Base-by-base conservation (phyloP, 2,113 vertebrate genomes). In the Cygnus buccinator region DNA sequence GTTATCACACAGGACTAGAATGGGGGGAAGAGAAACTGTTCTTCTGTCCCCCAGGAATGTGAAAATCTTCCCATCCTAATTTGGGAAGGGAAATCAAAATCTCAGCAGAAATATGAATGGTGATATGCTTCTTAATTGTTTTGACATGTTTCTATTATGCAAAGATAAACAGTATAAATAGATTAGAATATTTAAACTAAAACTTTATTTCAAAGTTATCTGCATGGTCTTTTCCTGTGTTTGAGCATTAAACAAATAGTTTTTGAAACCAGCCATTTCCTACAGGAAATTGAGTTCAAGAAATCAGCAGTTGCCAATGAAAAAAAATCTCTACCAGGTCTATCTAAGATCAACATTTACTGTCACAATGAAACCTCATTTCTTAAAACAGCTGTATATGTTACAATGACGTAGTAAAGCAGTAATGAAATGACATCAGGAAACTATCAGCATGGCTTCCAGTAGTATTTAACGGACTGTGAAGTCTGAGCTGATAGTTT, bases 211-310 rank as follows among this genome's bases (percentile, higher is more conserved):
- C 23, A 77, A 87, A 74, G 18, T 55, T 75, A 61, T 68, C 71
- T 55, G 16, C 43, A 16, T 52, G 29, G 33, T 68, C 54, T 92
- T 86, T 94, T 94, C 78, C 79, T 95, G 67, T 80, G 92, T 85
- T 90, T 90, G 54, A 92, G 46, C 7, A 43, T 58, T 61, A 83
- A 95, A 84, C 48, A 92, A 96, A 73, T 12, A 80, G 37, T 43
- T 77, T 59, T 71, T 86, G 44, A 95, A 84, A 70, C 41, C 43
- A 76, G 37, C 7, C 26, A 80, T 88, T 91, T 90, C 55, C 68
- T 95, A 35, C 26, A 84, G 76, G 72, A 95, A 94, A 76, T 8
- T 35, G 6, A 61, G 67, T 84, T 86, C 28, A 80, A 35, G 54
- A 73, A 39, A 55, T 88, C 58, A 86, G 48, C 26, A 79, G 39